Base-by-base conservation (phyloP, 2,113 vertebrate genomes). In the Bubalus kerabau region DNA sequence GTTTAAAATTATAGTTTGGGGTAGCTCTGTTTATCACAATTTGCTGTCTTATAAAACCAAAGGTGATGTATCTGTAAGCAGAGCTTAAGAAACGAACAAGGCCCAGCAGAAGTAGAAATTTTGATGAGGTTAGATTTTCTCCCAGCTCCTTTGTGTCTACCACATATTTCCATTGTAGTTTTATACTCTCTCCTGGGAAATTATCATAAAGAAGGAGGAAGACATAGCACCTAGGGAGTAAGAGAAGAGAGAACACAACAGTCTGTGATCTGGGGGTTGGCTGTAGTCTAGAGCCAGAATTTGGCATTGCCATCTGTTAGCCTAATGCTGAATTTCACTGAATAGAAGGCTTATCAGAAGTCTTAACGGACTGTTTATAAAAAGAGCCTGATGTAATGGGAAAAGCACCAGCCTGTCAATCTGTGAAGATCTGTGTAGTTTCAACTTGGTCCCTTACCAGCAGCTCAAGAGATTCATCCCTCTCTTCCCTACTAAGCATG, bases 121-220 rank as follows among this genome's bases (percentile, higher is more conserved):
- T 95, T 90, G 40, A 93, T 94, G 90, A 96, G 86, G 92, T 95
- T 89, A 94, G 85, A 80, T 95, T 96, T 90, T 54, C 80, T 95
- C 32, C 76, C 17, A 54, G 86, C 40, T 90, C 26, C 52, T 96
- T 85, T 96, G 67, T 96, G 91, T 85, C 96, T 94, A 48, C 91
- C 80, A 67, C 28, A 54, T 88, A 95, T 97, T 93, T 94, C 59
- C 95, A 32, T 89, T 89, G 26, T 76, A 67, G 86, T 93, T 97
- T 86, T 89, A 89, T 88, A 46, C 71, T 93, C 43, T 95, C 11
- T 91, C 93, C 89, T 21, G 1, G 64, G 93, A 95, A 76, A 94
- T 93, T 91, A 93, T 96, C 83, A 84, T 91, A 96, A 95, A 95
- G 83, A 60, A 93, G 62, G 43, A 85, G 43, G 82, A 85, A 93